phyloP scores from a whole-genome alignment of 2,113 vertebrate genomes.

The Pluvialis apricaria region DNA sequence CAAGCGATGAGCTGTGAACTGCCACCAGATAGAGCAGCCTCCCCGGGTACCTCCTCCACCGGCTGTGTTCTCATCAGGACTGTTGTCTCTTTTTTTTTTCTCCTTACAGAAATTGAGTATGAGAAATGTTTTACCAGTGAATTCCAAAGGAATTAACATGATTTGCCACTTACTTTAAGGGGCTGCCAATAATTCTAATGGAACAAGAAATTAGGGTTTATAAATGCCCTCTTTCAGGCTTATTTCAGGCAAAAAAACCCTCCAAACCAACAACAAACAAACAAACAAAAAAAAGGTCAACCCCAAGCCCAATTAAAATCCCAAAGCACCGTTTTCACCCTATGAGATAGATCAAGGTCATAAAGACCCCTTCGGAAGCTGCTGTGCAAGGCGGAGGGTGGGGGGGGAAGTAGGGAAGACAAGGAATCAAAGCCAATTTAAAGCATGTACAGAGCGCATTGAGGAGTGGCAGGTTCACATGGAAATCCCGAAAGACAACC shows the following conservation, averaged over 20 bases:
- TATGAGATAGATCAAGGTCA: background rate
- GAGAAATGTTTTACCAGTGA: constrained; percentile 29
- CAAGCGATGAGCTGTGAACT: background rate
- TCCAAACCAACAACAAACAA: background rate
- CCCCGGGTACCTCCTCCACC: background rate
- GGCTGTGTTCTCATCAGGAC: background rate
- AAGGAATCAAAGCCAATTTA: background rate
- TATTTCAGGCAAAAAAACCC: background rate
- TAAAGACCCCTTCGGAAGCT: background rate
- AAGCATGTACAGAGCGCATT: background rate
- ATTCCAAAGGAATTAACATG: background rate
- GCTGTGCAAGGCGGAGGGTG: background rate
- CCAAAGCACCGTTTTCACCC: background rate
- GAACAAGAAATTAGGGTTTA: background rate
- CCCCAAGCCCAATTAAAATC: background rate
- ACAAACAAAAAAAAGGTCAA: background rate
- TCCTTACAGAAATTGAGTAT: background rate
- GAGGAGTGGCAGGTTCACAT: background rate
- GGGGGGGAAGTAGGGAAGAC: accelerated
- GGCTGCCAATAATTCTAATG: background rate
- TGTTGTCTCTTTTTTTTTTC: accelerated
- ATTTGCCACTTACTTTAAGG: constrained; percentile 12
- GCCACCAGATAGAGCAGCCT: background rate
- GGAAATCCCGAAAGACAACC: background rate
- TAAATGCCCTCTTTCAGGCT: background rate